phyloP scores from a whole-genome alignment of 2,113 vertebrate species.

The Ahaetulla prasina region DNA sequence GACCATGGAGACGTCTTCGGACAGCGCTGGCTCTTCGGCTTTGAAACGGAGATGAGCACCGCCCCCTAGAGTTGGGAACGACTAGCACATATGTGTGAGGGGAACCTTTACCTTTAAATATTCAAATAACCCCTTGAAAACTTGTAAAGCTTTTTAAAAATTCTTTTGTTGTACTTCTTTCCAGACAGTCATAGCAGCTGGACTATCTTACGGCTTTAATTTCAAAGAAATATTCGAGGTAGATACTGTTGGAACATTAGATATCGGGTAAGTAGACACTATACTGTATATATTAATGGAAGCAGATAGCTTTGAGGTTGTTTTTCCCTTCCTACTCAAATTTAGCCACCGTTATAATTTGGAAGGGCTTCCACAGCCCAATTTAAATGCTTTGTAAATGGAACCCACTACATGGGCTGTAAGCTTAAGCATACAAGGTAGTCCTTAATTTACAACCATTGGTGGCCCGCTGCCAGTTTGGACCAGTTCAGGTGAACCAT shows the following conservation, averaged over 20 bases:
- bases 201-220: conserved; percentile 80
- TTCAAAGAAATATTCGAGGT: conserved; percentile 75
- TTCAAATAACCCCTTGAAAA: not conserved
- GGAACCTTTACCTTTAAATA: too few relatives aligned
- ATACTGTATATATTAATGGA: not conserved
- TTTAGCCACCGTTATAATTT: not conserved
- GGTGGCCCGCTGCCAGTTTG: too few relatives aligned
- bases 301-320: not conserved
- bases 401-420: not conserved
- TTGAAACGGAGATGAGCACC: too few relatives aligned
- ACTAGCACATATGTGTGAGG: too few relatives aligned
- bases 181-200: conserved; percentile 89
- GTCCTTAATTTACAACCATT: too few relatives aligned
- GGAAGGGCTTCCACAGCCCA: not conserved
- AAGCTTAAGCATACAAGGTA: not conserved
- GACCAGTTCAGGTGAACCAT: too few relatives aligned
- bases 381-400: not conserved
- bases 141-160: conserved; percentile 30
- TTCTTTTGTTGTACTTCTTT: conserved; percentile 40
- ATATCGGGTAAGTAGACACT: conserved; percentile 75
- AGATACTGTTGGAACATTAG: conserved; percentile 79
- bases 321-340: not conserved
- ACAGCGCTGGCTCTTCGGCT: too few relatives aligned
- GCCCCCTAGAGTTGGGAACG: too few relatives aligned
- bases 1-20: too few relatives aligned